Conservation (phyloP, 1,140 invertebrate genomes). For the Aphelenchoides avenae region DNA sequence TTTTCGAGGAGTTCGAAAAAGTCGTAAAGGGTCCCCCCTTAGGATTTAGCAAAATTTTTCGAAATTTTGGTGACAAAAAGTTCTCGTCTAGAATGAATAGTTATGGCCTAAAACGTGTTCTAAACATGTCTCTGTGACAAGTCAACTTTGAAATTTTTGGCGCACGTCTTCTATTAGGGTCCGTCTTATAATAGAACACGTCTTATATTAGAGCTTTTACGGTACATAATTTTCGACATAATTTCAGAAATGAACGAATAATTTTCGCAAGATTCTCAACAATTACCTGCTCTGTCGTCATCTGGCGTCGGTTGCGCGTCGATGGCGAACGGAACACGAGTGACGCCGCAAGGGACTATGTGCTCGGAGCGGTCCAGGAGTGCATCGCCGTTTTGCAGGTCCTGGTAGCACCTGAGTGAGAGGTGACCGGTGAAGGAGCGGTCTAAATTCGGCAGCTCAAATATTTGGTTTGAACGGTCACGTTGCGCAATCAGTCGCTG, state of each 20-base stretch:
- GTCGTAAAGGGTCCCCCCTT: too few species aligned
- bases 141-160: too few species aligned
- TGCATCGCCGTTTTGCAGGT: slow-evolving; percentile 41
- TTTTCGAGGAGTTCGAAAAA: too few species aligned
- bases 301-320: slow-evolving; percentile 1
- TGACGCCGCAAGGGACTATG: slow-evolving; percentile 37
- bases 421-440: slow-evolving; percentile 37
- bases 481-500: neutral
- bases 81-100: too few species aligned
- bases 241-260: slow-evolving; percentile 11
- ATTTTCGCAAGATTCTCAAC: neutral
- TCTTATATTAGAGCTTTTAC: too few species aligned
- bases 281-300: slow-evolving; percentile 1
- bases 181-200: too few species aligned
- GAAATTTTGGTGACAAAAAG: too few species aligned
- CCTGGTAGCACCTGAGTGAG: slow-evolving; percentile 52
- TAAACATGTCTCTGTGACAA: too few species aligned
- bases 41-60: too few species aligned
- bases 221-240: slow-evolving; percentile 11
- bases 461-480: neutral
- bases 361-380: slow-evolving; percentile 30
- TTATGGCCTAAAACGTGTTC: too few species aligned
- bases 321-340: slow-evolving; percentile 34
- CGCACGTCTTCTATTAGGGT: too few species aligned
- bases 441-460: neutral